phyloP scores from a whole-genome alignment of 1,140 invertebrate genomes.

The Euglossa dilemma region DNA sequence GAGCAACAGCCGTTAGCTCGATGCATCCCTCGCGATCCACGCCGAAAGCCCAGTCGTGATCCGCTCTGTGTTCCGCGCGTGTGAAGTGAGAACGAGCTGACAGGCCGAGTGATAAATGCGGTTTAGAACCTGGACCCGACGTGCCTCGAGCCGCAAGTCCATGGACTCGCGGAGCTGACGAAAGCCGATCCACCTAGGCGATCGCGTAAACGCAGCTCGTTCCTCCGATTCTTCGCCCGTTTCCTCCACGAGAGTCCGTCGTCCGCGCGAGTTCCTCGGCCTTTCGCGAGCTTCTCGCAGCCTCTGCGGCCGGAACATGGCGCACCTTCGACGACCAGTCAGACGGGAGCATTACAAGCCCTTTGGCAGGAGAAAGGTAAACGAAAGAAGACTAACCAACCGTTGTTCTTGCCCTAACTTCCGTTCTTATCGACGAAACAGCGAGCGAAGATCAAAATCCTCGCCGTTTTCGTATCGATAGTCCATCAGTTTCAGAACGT shows the following conservation, averaged over 20 bases:
- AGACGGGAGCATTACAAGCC: conserved; percentile 79
- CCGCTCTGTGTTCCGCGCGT: background rate
- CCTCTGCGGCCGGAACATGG: conserved; percentile 67
- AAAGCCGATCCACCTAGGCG: conserved; percentile 61
- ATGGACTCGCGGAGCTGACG: conserved; percentile 75
- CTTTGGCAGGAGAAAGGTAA: conserved; percentile 81
- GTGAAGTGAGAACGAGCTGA: conserved; percentile 34
- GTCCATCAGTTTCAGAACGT: too few species aligned
- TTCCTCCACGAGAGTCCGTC: background rate
- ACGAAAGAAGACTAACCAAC: conserved; percentile 13
- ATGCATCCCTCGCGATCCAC: conserved; percentile 9
- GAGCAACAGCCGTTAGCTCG: background rate
- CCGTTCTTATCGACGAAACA: background rate
- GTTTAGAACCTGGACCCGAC: conserved; percentile 65
- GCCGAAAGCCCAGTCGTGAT: background rate
- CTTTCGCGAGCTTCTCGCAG: background rate
- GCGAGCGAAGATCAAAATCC: too few species aligned
- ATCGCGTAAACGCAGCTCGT: conserved; percentile 29
- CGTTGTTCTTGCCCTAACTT: background rate
- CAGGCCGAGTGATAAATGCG: conserved; percentile 67
- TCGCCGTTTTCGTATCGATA: too few species aligned
- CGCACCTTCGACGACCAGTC: conserved; percentile 76
- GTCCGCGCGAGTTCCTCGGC: background rate
- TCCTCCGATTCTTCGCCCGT: background rate
- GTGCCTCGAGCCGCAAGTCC: conserved; percentile 62